phyloP scores from a whole-genome alignment of 2,113 vertebrate genomes.

The Lichenostomus cassidix region DNA sequence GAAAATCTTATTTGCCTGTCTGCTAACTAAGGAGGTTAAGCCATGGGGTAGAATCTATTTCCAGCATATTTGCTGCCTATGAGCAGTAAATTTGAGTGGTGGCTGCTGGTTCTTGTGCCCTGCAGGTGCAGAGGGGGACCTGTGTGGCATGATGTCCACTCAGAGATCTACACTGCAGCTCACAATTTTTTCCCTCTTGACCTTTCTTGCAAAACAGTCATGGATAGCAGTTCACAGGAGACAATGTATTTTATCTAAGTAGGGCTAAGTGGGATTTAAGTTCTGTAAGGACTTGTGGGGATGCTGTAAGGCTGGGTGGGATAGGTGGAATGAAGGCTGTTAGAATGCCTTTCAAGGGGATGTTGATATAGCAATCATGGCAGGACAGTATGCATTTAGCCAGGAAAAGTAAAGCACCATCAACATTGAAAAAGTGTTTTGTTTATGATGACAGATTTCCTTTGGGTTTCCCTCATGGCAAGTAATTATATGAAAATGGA shows the following conservation, averaged over 20 bases:
- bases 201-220: not conserved
- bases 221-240: not conserved
- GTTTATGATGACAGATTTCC: not conserved
- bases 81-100: not conserved
- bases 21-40: not conserved
- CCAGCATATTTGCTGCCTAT: not conserved
- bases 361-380: not conserved
- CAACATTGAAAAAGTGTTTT: not conserved
- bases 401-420: not conserved
- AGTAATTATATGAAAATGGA: not conserved
- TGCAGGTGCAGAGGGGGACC: not conserved
- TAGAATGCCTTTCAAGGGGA: not conserved
- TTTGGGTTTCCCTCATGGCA: not conserved
- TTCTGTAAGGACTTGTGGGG: not conserved
- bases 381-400: not conserved
- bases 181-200: rapidly evolving
- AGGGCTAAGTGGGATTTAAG: not conserved
- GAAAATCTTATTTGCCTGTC: not conserved
- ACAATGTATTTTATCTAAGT: not conserved
- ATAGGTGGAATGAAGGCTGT: not conserved
- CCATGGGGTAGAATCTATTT: not conserved
- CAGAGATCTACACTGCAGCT: not conserved
- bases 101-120: not conserved
- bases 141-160: not conserved
- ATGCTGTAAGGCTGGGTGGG: not conserved